Evolutionary conservation across 2,113 vertebrate genomes (phyloP), one percentile per base, ranked within the genome.

Genomic region (Melanostigma gelatinosum): DNA sequence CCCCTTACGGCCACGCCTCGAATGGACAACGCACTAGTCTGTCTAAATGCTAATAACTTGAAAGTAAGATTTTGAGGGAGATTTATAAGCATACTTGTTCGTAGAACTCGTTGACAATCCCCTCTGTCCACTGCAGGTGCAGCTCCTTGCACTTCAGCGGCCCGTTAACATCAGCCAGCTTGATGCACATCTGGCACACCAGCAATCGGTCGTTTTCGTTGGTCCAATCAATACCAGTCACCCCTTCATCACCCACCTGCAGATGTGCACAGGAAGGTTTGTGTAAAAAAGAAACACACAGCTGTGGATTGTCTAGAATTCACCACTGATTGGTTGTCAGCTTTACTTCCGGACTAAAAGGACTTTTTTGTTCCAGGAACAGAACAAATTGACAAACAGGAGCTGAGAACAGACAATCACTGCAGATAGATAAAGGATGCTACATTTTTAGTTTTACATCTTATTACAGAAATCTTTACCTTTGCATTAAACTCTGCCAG

Each of bases 141-240:
- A 99, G 94, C 12, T 99, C 97, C 86, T 97, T 97, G 93, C 95
- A 94, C 72, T 99, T 99, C 50, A 98, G 95, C 0, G 98, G 98
- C 1, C 98, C 98, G 0, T 99, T 99, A 87, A 99, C 97, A 77
- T 99, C 98, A 1, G 98, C 98, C 77, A 99, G 91, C 74, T 99
- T 99, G 89, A 99, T 99, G 89, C 98, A 99, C 97, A 99, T 99
- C 87, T 99, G 98, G 76, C 98, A 99, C 68, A 99, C 98, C 84
- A 99, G 90, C 46, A 99, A 87, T 65, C 98, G 96, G 79, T 99
- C 98, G 0, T 99, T 99, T 91, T 99, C 98, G 3, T 99, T 99
- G 54, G 96, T 93, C 98, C 98, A 99, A 72, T 99, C 97, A 69
- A 99, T 98, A 42, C 97, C 97, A 0, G 95, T 90, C 38, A 94